Percentiles rank a stretch among this genome's conserved stretches.
Conservation (phyloP, 1,140 invertebrate genomes). For the Nebria ingens region DNA sequence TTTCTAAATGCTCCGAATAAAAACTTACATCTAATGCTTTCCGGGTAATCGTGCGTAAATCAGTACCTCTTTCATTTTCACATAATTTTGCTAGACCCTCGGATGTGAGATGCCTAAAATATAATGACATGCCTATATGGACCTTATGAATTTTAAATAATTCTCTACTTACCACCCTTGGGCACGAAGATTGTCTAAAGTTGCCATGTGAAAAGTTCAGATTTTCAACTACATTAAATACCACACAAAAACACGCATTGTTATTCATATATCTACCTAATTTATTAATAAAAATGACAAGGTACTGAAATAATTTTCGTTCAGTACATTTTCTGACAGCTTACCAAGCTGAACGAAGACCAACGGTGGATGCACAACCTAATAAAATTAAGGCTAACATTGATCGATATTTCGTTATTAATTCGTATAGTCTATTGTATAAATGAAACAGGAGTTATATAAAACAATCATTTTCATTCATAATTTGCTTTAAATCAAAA, state of each 20-base stretch:
- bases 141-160: slow-evolving; percentile 1
- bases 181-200: neutral
- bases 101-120: slow-evolving; percentile 56
- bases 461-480: no score
- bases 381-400: no score
- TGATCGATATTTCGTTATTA: no score
- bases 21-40: slow-evolving; percentile 63
- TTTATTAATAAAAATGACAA: slow-evolving; percentile 8
- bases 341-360: no score
- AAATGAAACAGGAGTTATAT: no score
- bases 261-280: neutral
- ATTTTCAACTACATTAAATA: neutral
- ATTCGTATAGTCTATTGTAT: no score
- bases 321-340: neutral
- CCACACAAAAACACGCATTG: no score
- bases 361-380: no score
- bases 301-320: neutral
- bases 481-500: no score
- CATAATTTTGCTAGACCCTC: slow-evolving; percentile 53
- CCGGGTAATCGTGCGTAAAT: slow-evolving; percentile 50
- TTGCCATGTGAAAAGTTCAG: neutral
- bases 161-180: slow-evolving; percentile 22
- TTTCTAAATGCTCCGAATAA: slow-evolving; percentile 11
- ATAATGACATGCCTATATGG: slow-evolving; percentile 19
- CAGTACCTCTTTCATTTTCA: slow-evolving; percentile 51